Evolutionary conservation across 2,888 invertebrate genomes (phyloP).

Genomic region (Cremastobaeus sp.): DNA sequence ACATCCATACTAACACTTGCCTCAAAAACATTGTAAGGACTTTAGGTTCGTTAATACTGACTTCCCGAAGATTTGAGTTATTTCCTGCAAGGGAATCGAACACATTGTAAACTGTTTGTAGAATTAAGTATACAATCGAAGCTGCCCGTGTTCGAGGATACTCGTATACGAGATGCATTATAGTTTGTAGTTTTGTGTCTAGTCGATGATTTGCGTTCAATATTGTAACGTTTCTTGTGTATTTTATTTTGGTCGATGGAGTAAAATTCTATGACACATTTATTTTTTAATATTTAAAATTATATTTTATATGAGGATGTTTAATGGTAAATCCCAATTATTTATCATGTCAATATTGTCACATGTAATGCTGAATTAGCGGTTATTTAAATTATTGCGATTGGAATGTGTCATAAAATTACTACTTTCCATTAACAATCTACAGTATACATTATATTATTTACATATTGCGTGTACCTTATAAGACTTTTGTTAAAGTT

Average conservation of each 20-base stretch:
- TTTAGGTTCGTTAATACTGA: too few relatives aligned
- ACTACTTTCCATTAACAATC: slow-evolving; percentile 9
- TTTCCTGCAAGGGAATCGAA: slow-evolving; percentile 9
- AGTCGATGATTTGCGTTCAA: slow-evolving; percentile 52
- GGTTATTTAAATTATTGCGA: slow-evolving; percentile 1
- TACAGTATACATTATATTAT: slow-evolving; percentile 38
- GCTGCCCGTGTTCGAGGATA: slow-evolving; percentile 57
- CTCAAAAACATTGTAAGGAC: neutral
- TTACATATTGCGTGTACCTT: slow-evolving; percentile 49
- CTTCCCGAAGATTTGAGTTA: slow-evolving; percentile 13
- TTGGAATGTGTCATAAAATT: slow-evolving; percentile 19
- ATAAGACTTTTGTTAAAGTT: slow-evolving; percentile 48
- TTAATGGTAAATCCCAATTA: too few relatives aligned
- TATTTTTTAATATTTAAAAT: neutral
- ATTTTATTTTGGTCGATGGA: slow-evolving; percentile 12
- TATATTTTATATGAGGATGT: too few relatives aligned
- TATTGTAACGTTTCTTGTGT: slow-evolving; percentile 38
- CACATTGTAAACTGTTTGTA: too few relatives aligned
- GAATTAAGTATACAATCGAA: slow-evolving; percentile 18
- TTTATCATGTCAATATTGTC: too few relatives aligned
- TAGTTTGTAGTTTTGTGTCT: slow-evolving; percentile 58
- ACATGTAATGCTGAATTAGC: too few relatives aligned
- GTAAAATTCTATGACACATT: slow-evolving; percentile 4
- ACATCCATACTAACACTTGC: slow-evolving; percentile 17
- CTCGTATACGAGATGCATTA: slow-evolving; percentile 54